phyloP scores from a whole-genome alignment of 2,113 vertebrate species.

The Tetrao urogallus region DNA sequence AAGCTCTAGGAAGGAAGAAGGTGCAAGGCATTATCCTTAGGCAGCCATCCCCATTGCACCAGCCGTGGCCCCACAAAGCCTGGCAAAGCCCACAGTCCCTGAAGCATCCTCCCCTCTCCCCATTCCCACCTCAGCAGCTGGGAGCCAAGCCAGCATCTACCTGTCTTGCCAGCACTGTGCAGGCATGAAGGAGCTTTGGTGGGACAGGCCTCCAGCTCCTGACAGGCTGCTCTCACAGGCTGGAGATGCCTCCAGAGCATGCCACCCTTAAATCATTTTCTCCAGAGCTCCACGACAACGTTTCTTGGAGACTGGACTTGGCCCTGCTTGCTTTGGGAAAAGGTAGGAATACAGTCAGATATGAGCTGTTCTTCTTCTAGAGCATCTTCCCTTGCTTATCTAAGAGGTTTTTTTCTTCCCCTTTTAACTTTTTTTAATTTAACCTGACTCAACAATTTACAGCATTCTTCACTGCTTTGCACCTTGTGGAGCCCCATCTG shows the following conservation, averaged over 20 bases:
- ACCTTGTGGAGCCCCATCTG: conserved; percentile 65
- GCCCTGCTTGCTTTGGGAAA: background rate
- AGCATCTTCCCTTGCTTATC: background rate
- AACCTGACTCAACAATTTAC: conserved; percentile 55
- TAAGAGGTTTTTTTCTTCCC: background rate
- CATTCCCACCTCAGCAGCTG: background rate
- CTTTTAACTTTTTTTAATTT: conserved; percentile 42
- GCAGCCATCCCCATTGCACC: background rate
- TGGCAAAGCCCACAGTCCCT: background rate
- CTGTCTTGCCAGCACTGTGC: accelerated
- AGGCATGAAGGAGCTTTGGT: background rate
- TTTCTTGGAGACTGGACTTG: background rate
- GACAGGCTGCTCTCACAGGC: background rate
- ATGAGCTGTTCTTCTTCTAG: background rate
- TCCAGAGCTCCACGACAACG: background rate
- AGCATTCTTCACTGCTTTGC: conserved; percentile 53
- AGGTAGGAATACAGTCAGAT: background rate
- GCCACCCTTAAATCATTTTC: background rate
- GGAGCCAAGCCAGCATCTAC: background rate
- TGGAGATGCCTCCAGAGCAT: background rate
- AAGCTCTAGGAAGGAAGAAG: background rate
- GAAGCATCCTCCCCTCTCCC: background rate
- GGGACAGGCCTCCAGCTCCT: background rate
- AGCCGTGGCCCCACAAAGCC: background rate
- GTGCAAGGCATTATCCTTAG: background rate